Conservation (phyloP, 2,797 vertebrate genomes). For the Cygnus olor region DNA sequence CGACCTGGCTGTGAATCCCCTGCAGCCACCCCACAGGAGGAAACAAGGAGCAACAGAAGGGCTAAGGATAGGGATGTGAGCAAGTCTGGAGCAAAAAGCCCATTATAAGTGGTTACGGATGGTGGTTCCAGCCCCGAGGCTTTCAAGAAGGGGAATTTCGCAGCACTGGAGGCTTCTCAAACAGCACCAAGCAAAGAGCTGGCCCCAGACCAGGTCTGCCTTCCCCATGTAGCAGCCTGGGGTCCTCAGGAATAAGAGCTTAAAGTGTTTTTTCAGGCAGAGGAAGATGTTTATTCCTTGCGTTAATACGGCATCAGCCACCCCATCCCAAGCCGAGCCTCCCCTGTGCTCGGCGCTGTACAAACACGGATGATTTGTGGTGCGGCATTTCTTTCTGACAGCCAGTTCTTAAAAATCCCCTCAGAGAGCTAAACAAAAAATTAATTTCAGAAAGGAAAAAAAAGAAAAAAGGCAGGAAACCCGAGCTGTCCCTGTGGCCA, state of each 20-base stretch:
- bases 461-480: not conserved
- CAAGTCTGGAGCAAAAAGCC: not conserved
- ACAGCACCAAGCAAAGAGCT: not conserved
- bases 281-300: not conserved
- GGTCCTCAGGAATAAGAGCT: not conserved
- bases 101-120: rapidly evolving
- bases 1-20: rapidly evolving
- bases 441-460: not conserved
- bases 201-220: not conserved
- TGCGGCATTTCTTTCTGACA: rapidly evolving
- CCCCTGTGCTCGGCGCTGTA: not conserved
- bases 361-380: not conserved
- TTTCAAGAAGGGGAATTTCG: not conserved
- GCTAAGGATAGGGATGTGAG: not conserved
- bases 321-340: not conserved
- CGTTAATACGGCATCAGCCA: not conserved
- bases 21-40: not conserved
- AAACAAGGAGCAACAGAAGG: not conserved
- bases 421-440: not conserved
- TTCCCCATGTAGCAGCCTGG: not conserved
- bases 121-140: no score
- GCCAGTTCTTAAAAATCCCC: not conserved
- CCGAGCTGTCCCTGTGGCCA: not conserved
- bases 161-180: not conserved
- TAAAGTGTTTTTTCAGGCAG: not conserved